Base-by-base conservation (phyloP, 53 echinoderm and acorn worm species). In the Crossaster papposus region DNA sequence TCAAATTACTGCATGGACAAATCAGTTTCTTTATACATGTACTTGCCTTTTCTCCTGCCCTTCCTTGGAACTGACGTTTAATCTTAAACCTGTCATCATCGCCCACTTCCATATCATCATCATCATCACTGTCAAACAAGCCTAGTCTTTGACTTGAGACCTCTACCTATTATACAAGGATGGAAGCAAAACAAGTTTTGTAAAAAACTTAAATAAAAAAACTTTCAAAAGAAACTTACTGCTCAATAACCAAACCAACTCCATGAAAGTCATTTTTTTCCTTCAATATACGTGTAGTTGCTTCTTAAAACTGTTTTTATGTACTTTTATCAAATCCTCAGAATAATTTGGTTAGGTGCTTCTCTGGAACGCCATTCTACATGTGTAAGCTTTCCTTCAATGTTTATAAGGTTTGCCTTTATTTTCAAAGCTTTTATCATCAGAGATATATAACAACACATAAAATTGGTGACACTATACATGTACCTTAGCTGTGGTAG, bases 11-110 rank as follows among this genome's bases (percentile, higher is more conserved):
- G 58, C 58, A 18, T 15, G 15, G 22, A 15, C 58, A 58, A 8
- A 58, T 58, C 22, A 58, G 28, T 3, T 51, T 23, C 10, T 31
- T 29, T 54, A 23, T 17, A 30, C 17, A 14, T 26, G 30, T 18
- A 50, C 86, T 83, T 95, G 94, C 96, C 89, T 94, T 92, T 72
- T 90, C 83, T 28, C 96, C 96, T 22, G 91, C 79, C 72, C 91
- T 89, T 80, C 96, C 96, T 81, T 95, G 95, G 86, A 89, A 96
- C 86, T 96, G 95, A 32, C 95, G 93, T 80, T 95, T 95, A 51
- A 94, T 89, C 70, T 90, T 83, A 71, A 95, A 95, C 50, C 90
- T 78, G 13, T 86, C 75, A 23, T 88, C 89, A 65, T 96, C 95
- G 0, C 75, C 89, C 1, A 62, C 75, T 4, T 89, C 89, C 23